These are phyloP conservation scores for Hydraecia micacea DNA, from an alignment of 2,888 invertebrate species.

Conservation along the genomic window DNA sequence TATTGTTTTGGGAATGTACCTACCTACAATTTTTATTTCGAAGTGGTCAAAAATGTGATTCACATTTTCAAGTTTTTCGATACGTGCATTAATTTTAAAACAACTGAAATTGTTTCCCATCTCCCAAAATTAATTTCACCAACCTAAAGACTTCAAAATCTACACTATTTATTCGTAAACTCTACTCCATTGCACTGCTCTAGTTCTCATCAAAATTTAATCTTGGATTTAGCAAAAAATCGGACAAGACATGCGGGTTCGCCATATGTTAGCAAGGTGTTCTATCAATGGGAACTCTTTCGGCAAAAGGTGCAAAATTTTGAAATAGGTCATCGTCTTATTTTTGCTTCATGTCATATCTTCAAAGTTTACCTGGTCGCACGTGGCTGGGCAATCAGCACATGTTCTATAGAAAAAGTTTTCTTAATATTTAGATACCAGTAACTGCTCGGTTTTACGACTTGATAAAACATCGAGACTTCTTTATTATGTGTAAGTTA, in stretches of 20 bases:
- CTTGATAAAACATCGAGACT: background rate
- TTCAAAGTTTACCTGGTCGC: slow-evolving; percentile 62
- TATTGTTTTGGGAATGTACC: background rate
- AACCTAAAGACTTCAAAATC: background rate
- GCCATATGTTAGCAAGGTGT: slow-evolving; percentile 86
- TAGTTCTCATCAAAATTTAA: slow-evolving; percentile 32
- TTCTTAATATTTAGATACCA: background rate
- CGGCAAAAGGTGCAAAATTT: slow-evolving; percentile 85
- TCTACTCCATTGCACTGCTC: slow-evolving; percentile 26
- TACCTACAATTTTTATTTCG: background rate
- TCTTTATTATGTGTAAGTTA: background rate
- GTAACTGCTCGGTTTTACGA: background rate
- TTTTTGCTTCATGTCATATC: slow-evolving; percentile 66
- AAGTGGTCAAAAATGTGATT: background rate
- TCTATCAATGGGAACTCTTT: slow-evolving; percentile 82
- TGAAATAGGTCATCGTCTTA: slow-evolving; percentile 85
- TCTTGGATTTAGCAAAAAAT: slow-evolving; percentile 56
- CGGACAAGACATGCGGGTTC: slow-evolving; percentile 77
- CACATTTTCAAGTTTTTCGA: background rate
- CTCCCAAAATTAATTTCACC: background rate
- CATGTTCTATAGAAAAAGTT: slow-evolving; percentile 15
- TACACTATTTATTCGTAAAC: background rate
- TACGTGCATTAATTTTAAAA: too few species aligned
- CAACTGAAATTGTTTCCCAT: too few species aligned
- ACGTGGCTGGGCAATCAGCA: slow-evolving; percentile 34